Conservation (phyloP, 2,888 invertebrate genomes). For the Phengaris arion region DNA sequence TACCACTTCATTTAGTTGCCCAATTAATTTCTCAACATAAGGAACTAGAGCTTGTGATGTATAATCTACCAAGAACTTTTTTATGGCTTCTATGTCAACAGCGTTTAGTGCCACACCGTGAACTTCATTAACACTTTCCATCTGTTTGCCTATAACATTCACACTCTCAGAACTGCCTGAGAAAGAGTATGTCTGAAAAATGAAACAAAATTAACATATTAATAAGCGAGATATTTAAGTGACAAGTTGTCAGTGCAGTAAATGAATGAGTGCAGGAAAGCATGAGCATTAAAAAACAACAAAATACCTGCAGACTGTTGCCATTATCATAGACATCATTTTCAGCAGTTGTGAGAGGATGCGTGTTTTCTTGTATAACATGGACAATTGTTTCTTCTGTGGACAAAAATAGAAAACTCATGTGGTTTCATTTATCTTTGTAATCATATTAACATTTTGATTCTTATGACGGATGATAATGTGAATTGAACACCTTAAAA, state of each 20-base stretch:
- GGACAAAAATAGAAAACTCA: constrained; percentile 20
- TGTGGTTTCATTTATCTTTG: background rate
- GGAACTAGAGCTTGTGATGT: constrained; percentile 91
- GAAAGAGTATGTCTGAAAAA: constrained; percentile 70
- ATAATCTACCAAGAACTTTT: constrained; percentile 92
- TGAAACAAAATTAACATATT: background rate
- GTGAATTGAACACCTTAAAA: no score
- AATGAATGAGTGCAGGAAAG: background rate
- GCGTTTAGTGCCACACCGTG: constrained; percentile 88
- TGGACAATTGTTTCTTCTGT: constrained; percentile 32
- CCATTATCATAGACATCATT: constrained; percentile 78
- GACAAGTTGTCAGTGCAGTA: background rate
- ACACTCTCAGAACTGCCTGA: constrained; percentile 81
- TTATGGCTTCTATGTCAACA: constrained; percentile 91
- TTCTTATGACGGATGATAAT: background rate
- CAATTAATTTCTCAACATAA: constrained; percentile 93
- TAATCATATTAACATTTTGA: background rate
- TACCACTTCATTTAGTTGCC: constrained; percentile 83
- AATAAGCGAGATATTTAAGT: background rate
- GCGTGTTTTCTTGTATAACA: constrained; percentile 61
- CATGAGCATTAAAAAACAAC: background rate
- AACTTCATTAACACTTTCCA: constrained; percentile 73
- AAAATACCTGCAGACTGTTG: constrained; percentile 70
- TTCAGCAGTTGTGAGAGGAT: constrained; percentile 87
- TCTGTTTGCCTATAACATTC: constrained; percentile 70